Percentiles rank a stretch among this genome's conserved stretches.
These are phyloP conservation scores for Clamator glandarius DNA, from an alignment of 2,797 vertebrate species.

Conservation along the genomic window DNA sequence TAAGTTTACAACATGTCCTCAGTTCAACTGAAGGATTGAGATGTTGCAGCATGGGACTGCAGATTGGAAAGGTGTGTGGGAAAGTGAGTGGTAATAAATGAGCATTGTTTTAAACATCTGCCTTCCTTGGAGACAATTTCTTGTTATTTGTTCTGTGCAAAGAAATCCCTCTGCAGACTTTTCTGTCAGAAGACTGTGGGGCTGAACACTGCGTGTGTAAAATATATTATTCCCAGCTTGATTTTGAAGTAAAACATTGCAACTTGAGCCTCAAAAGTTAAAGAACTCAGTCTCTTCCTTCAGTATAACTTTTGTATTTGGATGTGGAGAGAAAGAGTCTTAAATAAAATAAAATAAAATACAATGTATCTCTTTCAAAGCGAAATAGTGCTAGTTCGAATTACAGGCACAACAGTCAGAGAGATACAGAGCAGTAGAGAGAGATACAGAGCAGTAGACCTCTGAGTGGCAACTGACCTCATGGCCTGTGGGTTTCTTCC, in stretches of 20 bases:
- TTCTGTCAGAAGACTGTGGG: not conserved
- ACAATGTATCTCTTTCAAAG: not conserved
- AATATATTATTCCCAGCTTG: not conserved
- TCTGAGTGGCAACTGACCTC: not conserved
- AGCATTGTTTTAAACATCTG: not conserved
- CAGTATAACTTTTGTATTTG: not conserved
- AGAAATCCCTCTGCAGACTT: not conserved
- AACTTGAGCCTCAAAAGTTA: not conserved
- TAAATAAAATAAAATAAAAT: not conserved
- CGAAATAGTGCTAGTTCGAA: not conserved
- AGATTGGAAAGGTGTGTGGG: not conserved
- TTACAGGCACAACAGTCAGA: not conserved
- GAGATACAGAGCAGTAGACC: not conserved
- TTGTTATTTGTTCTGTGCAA: not conserved
- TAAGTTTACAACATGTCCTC: not conserved
- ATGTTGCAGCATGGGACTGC: not conserved
- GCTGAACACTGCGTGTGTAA: not conserved
- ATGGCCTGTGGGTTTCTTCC: not conserved
- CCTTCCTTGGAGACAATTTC: not conserved
- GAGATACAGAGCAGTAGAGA: not conserved
- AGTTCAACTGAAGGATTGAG: not conserved
- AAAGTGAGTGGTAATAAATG: not conserved
- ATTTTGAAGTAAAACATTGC: not conserved
- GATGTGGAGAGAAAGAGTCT: not conserved
- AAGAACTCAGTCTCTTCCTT: not conserved